Conservation (phyloP, 2,888 invertebrate species). For the Catocala nupta region DNA sequence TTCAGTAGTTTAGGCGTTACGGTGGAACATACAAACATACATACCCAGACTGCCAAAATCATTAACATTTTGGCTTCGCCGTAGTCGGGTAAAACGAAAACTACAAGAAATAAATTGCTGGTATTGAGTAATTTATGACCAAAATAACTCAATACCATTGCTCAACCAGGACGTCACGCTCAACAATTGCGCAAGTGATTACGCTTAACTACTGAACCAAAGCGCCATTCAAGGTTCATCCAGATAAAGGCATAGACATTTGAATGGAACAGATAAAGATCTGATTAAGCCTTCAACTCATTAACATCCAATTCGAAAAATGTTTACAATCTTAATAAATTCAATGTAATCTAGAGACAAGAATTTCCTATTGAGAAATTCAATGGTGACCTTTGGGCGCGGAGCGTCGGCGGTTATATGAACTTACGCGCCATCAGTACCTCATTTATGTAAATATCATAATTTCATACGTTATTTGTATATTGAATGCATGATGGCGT, state of each 20-base stretch:
- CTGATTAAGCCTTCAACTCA: conserved; percentile 37
- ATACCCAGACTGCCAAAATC: too few relatives aligned
- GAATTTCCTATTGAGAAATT: conserved; percentile 38
- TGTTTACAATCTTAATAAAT: conserved; percentile 35
- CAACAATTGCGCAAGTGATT: too few relatives aligned
- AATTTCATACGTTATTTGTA: conserved; percentile 40
- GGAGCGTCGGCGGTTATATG: conserved; percentile 43
- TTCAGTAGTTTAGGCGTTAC: too few relatives aligned
- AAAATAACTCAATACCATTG: too few relatives aligned
- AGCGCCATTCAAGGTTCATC: conserved; percentile 27
- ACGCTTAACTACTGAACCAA: too few relatives aligned
- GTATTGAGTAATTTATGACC: too few relatives aligned
- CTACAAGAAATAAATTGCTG: too few relatives aligned
- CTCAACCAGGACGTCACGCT: too few relatives aligned
- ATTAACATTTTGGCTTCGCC: too few relatives aligned
- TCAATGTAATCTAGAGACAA: conserved; percentile 34
- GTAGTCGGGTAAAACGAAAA: too few relatives aligned
- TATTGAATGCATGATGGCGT: conserved; percentile 9
- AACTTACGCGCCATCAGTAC: conserved; percentile 34
- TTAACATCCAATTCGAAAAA: conserved; percentile 38
- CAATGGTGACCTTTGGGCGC: conserved; percentile 33
- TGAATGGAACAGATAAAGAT: conserved; percentile 39
- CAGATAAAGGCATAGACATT: conserved; percentile 31
- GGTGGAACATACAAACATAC: too few relatives aligned
- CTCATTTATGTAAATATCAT: conserved; percentile 46